phyloP scores from a whole-genome alignment of 2,888 invertebrate species.

The Lithophane ornitopus region DNA sequence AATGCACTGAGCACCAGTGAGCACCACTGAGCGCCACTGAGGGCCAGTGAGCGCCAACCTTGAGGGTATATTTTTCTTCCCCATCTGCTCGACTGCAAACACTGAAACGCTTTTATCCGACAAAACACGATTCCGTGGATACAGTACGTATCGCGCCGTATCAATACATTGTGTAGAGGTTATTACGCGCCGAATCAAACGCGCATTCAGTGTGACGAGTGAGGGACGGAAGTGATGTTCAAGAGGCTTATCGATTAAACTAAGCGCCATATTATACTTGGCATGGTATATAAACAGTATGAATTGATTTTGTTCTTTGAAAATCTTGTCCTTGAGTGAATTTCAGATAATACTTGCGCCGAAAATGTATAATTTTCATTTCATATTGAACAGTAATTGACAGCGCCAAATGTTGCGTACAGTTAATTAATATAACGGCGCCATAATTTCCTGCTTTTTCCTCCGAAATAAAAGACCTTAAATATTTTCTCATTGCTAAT shows the following conservation, averaged over 20 bases:
- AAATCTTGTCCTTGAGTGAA: constrained; percentile 2
- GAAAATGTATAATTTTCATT: no score
- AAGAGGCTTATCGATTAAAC: constrained; percentile 35
- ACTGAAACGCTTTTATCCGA: constrained; percentile 80
- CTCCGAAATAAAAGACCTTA: constrained; percentile 31
- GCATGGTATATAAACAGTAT: constrained; percentile 15
- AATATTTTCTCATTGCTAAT: constrained; percentile 48
- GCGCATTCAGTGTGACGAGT: constrained; percentile 34
- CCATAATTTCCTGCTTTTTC: constrained; percentile 29
- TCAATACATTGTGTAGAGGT: constrained; percentile 47
- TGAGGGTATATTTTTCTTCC: constrained; percentile 61
- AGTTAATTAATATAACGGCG: constrained; percentile 44
- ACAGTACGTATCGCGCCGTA: constrained; percentile 47
- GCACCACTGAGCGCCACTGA: neutral
- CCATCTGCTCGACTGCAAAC: constrained; percentile 67
- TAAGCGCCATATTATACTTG: neutral
- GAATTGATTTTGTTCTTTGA: constrained; percentile 6
- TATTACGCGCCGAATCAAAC: constrained; percentile 46
- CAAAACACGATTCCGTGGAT: constrained; percentile 70
- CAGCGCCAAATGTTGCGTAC: constrained; percentile 46
- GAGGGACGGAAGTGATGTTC: constrained; percentile 4
- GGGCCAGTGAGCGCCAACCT: constrained; percentile 14
- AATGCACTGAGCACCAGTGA: constrained; percentile 27
- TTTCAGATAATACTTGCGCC: constrained; percentile 12
- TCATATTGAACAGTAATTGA: constrained; percentile 40